These are phyloP conservation scores for Ceratotherium simum DNA, from an alignment of 2,113 vertebrate species.

Conservation along the genomic window DNA sequence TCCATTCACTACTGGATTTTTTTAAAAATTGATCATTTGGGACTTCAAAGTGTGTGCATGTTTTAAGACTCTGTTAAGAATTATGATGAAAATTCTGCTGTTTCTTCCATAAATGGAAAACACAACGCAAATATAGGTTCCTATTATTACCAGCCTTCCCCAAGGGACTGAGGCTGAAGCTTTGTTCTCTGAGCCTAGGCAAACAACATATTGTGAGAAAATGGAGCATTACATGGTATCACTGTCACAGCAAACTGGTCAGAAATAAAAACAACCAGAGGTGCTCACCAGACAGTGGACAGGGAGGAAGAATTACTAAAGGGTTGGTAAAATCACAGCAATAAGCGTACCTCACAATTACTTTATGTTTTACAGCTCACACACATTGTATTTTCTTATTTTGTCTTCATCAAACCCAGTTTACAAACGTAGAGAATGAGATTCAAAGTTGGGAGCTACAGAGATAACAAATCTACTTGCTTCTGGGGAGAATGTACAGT, in stretches of 20 bases:
- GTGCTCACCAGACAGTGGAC: fast-evolving
- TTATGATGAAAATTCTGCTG: neutral
- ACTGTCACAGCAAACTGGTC: no score
- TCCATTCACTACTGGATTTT: neutral
- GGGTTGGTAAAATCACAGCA: fast-evolving
- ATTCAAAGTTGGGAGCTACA: fast-evolving
- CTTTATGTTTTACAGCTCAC: fast-evolving
- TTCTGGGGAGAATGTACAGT: neutral
- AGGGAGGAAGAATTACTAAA: no score
- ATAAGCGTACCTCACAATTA: fast-evolving
- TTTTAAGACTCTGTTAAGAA: neutral
- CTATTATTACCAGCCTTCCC: neutral
- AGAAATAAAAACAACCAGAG: neutral
- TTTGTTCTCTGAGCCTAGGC: neutral
- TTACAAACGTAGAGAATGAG: fast-evolving
- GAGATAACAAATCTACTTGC: fast-evolving
- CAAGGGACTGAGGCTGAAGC: neutral
- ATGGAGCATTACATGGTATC: fast-evolving
- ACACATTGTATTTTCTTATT: fast-evolving
- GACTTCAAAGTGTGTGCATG: neutral
- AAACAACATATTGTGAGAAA: neutral
- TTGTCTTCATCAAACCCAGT: neutral
- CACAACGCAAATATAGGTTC: neutral
- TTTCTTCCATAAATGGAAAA: neutral
- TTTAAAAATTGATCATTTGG: neutral